Percentiles rank a stretch among this genome's conserved stretches.
Evolutionary conservation across 2,888 invertebrate species (phyloP).

Genomic region (Diadegma fenestrale): DNA sequence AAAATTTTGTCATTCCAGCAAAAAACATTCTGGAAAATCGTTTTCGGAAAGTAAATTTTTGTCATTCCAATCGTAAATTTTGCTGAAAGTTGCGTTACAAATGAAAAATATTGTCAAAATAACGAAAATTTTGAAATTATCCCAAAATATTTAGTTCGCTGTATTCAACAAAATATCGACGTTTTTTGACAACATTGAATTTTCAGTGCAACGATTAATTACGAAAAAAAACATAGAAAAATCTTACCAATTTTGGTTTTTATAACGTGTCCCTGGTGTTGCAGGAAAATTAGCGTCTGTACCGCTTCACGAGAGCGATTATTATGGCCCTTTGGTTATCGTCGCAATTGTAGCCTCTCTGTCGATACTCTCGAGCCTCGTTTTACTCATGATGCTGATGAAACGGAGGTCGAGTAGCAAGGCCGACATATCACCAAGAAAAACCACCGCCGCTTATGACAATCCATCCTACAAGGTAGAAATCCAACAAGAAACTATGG

Average conservation of each 20-base stretch:
- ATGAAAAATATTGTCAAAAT: too few relatives aligned
- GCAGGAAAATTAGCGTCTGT: constrained; percentile 87
- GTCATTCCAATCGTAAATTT: too few relatives aligned
- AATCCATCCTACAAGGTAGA: constrained; percentile 98
- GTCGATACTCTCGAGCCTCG: constrained; percentile 92
- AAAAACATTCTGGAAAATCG: too few relatives aligned
- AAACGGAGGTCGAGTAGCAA: constrained; percentile 89
- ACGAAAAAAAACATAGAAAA: too few relatives aligned
- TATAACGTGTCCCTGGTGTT: constrained; percentile 54
- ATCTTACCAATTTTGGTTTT: background rate
- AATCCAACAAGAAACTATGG: constrained; percentile 96
- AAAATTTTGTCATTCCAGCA: too few relatives aligned
- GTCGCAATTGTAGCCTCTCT: constrained; percentile 95
- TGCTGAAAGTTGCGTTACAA: too few relatives aligned
- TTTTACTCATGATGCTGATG: constrained; percentile 92
- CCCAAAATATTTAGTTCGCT: too few relatives aligned
- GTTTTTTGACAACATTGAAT: too few relatives aligned
- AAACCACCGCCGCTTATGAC: constrained; percentile 95
- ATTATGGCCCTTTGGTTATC: constrained; percentile 95
- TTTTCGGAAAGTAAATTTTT: too few relatives aligned
- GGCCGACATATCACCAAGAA: constrained; percentile 93
- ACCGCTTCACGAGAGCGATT: constrained; percentile 89
- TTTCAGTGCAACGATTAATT: too few relatives aligned
- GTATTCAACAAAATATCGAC: too few relatives aligned
- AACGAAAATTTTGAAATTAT: too few relatives aligned